Evolutionary conservation across 2,113 vertebrate species (phyloP).

Genomic region (Oenanthe melanoleuca): DNA sequence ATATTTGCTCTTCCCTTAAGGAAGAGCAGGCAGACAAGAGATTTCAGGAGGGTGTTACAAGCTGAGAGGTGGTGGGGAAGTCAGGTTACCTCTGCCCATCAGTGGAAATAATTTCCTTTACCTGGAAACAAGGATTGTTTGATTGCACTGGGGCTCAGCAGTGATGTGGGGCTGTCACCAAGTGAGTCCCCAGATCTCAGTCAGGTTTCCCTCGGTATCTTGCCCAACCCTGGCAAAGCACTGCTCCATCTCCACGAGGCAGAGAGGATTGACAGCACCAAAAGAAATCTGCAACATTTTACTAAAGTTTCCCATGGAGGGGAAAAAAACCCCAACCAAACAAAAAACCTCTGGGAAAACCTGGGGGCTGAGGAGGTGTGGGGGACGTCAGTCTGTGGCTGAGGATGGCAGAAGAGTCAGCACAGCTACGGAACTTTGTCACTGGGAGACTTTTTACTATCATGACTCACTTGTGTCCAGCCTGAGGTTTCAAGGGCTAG

Average conservation of each 20-base stretch:
- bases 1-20: not conserved
- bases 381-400: not conserved
- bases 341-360: not conserved
- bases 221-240: not conserved
- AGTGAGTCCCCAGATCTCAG: fast-evolving
- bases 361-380: fast-evolving
- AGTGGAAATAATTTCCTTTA: not conserved
- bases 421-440: fast-evolving
- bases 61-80: not conserved
- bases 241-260: not conserved
- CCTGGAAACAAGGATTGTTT: not conserved
- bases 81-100: not conserved
- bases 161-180: not conserved
- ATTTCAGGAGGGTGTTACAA: not conserved
- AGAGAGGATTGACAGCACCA: not conserved
- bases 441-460: not conserved
- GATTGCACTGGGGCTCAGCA: not conserved
- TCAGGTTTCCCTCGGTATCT: not conserved
- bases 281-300: not conserved
- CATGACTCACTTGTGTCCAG: not conserved
- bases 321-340: too few relatives aligned
- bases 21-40: not conserved
- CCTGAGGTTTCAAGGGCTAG: not conserved
- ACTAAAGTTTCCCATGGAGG: not conserved
- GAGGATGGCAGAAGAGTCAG: not conserved